Conservation (phyloP, 2,888 invertebrate species). For the Limnephilus marmoratus region DNA sequence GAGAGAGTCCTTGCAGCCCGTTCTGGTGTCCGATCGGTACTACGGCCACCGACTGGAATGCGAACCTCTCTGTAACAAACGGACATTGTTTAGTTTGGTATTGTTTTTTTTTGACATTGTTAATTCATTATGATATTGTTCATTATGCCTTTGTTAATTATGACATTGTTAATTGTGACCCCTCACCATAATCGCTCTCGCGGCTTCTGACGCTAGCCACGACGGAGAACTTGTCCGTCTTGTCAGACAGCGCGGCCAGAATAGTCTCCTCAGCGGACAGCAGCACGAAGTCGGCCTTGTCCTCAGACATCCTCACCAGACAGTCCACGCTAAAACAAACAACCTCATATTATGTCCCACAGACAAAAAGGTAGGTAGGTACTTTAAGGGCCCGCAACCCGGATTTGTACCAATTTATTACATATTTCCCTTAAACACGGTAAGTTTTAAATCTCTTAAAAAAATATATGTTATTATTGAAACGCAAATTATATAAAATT, state of each 20-base stretch:
- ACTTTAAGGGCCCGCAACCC: too few relatives aligned
- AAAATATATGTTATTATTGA: too few relatives aligned
- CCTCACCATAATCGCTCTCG: conserved; percentile 71
- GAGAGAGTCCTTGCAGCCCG: conserved; percentile 74
- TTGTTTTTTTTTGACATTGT: background rate
- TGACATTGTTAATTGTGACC: background rate
- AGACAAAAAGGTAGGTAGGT: too few relatives aligned
- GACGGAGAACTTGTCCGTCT: conserved; percentile 73
- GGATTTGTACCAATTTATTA: too few relatives aligned
- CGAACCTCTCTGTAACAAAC: conserved; percentile 72
- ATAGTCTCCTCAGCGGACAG: conserved; percentile 81
- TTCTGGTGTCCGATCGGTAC: conserved; percentile 74
- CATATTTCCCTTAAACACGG: too few relatives aligned
- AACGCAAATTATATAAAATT: too few relatives aligned
- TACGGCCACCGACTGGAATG: conserved; percentile 80
- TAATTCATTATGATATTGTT: background rate
- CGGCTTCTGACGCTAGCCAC: conserved; percentile 74
- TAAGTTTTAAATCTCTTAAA: too few relatives aligned
- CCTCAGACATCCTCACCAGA: conserved; percentile 76
- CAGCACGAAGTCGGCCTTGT: conserved; percentile 78
- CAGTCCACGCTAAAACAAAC: conserved; percentile 77
- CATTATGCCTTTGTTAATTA: background rate
- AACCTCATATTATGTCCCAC: too few relatives aligned
- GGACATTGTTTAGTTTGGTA: background rate
- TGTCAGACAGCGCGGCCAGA: conserved; percentile 74